Conservation (phyloP, 2,888 invertebrate species). For the Synergus gifuensis region DNA sequence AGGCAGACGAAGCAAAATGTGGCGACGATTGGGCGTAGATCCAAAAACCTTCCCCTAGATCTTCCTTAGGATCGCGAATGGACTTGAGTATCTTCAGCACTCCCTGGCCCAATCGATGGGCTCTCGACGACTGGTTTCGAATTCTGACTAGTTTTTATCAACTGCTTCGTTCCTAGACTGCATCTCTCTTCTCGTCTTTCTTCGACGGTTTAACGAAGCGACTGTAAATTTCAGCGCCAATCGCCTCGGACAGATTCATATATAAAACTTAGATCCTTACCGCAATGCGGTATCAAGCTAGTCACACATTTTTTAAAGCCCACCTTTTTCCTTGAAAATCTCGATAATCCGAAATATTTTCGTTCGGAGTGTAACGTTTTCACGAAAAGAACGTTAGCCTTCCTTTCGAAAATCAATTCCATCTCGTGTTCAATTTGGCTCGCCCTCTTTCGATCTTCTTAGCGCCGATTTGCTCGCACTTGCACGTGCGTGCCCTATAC, state of each 20-base stretch:
- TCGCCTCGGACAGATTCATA: constrained; percentile 60
- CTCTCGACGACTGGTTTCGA: constrained; percentile 51
- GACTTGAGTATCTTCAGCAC: constrained; percentile 48
- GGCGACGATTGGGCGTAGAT: constrained; percentile 75
- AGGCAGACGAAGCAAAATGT: constrained; percentile 66
- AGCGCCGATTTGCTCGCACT: background rate
- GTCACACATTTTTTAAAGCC: background rate
- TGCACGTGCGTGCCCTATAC: background rate
- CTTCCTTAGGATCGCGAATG: constrained; percentile 50
- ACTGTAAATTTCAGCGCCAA: constrained; percentile 67
- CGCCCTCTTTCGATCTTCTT: background rate
- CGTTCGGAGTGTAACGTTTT: background rate
- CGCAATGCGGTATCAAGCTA: constrained; percentile 42
- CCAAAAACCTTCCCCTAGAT: constrained; percentile 67
- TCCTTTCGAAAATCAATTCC: background rate
- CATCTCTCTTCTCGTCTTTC: constrained; percentile 18
- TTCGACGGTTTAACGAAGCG: constrained; percentile 70
- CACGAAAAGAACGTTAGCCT: background rate
- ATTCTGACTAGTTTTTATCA: constrained; percentile 52
- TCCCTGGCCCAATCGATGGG: constrained; percentile 51
- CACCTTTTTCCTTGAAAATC: no score
- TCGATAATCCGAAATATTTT: no score
- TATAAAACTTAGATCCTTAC: constrained; percentile 51
- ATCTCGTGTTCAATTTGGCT: background rate
- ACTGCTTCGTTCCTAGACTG: constrained; percentile 52